Conservation (phyloP, 1,140 invertebrate genomes). For the Ctenoplectra terminalis region DNA sequence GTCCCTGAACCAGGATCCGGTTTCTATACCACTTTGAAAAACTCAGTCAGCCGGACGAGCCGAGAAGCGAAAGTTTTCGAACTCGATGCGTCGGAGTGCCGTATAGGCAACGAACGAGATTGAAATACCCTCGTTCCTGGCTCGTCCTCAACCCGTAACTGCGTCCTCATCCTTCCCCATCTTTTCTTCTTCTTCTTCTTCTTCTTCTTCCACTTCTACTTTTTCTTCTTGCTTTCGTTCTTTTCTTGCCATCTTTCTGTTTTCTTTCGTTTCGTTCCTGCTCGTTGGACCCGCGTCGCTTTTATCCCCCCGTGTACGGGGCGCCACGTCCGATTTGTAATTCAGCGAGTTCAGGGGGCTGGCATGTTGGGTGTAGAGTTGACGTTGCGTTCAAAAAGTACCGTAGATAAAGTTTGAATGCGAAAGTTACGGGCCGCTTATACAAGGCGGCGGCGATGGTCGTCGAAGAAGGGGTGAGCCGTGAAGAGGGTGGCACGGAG, state of each 20-base stretch:
- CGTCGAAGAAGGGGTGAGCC: neutral
- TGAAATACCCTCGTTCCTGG: conserved; percentile 60
- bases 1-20: conserved; percentile 41
- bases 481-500: neutral
- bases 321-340: conserved; percentile 64
- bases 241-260: neutral
- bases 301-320: conserved; percentile 39
- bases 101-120: conserved; percentile 51
- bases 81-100: conserved; percentile 40
- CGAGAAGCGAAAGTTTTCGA: conserved; percentile 64
- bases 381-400: conserved; percentile 62
- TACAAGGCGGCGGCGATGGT: conserved; percentile 17
- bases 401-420: conserved; percentile 64
- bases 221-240: neutral
- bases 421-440: conserved; percentile 53
- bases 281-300: conserved; percentile 16
- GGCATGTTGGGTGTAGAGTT: conserved; percentile 36
- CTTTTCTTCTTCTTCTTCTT: neutral
- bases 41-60: conserved; percentile 64
- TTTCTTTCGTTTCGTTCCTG: neutral
- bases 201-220: conserved; percentile 12
- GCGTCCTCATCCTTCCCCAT: neutral
- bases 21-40: conserved; percentile 58
- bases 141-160: neutral
- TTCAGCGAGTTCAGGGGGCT: conserved; percentile 45